A percentile compares a stretch with the other conserved stretches of the same genome.
Conservation (phyloP, 2,113 vertebrate genomes). For the Pterocles gutturalis region DNA sequence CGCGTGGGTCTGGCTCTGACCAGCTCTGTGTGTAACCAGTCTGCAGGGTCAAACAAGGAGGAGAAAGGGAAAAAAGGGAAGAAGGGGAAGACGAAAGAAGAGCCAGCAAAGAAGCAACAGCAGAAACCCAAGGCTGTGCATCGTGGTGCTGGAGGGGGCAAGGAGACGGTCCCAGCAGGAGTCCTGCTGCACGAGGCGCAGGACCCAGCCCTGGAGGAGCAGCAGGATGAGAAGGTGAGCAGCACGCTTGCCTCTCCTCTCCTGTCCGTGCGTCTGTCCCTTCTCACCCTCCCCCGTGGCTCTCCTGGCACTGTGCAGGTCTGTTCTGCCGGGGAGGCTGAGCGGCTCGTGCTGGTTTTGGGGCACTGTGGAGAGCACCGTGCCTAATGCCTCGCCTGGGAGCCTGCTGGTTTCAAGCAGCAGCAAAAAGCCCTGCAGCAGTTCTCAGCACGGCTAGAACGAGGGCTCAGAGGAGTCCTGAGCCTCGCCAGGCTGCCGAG, state of each 20-base stretch:
- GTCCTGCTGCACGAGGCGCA: slow-evolving; percentile 59
- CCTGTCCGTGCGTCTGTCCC: rapidly evolving
- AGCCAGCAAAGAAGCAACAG: slow-evolving; percentile 75
- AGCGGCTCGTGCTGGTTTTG: neutral
- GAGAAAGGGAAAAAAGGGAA: slow-evolving; percentile 90
- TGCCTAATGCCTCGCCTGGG: rapidly evolving
- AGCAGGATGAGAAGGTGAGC: slow-evolving; percentile 86
- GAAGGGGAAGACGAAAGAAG: slow-evolving; percentile 89
- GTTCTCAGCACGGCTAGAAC: neutral
- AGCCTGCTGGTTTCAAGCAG: neutral
- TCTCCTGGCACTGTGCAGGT: neutral
- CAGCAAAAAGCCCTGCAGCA: neutral
- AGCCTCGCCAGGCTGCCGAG: rapidly evolving
- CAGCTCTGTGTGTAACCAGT: slow-evolving; percentile 69
- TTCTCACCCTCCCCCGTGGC: neutral
- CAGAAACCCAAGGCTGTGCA: slow-evolving; percentile 77
- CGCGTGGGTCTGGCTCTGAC: neutral
- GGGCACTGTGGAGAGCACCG: neutral
- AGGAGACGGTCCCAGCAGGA: slow-evolving; percentile 1
- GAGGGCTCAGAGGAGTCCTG: rapidly evolving
- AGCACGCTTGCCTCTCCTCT: neutral
- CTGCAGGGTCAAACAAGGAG: slow-evolving; percentile 88
- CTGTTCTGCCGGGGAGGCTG: neutral
- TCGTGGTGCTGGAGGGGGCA: slow-evolving; percentile 17
- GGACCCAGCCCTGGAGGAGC: slow-evolving; percentile 74